These are phyloP conservation scores for Xylota sylvarum DNA, from an alignment of 2,888 invertebrate genomes.

Conservation along the genomic window DNA sequence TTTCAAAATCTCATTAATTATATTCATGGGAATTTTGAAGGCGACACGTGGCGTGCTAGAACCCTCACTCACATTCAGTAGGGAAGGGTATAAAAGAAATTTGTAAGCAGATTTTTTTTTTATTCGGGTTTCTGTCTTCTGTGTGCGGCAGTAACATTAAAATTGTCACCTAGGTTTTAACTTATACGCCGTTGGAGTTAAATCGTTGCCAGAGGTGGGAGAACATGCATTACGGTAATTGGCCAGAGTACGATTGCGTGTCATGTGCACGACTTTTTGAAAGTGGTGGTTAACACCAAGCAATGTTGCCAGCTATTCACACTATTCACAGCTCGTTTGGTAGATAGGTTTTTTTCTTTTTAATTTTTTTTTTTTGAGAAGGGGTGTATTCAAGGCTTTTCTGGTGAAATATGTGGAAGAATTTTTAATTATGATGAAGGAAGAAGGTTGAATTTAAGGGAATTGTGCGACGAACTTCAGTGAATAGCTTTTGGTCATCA, in stretches of 20 bases:
- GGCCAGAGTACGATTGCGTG: conserved; percentile 71
- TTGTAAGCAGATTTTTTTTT: conserved; percentile 68
- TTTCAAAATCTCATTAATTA: conserved; percentile 77
- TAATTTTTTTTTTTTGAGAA: neutral
- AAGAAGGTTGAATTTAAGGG: neutral
- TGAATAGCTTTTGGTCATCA: neutral
- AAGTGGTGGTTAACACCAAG: conserved; percentile 60
- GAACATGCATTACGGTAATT: conserved; percentile 74
- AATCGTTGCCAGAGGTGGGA: conserved; percentile 53
- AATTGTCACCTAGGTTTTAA: conserved; percentile 74
- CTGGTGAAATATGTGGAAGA: neutral
- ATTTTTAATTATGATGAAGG: neutral
- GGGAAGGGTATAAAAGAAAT: conserved; percentile 63
- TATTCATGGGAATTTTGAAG: conserved; percentile 75
- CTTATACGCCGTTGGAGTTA: conserved; percentile 52
- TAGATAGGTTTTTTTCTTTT: neutral
- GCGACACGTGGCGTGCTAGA: conserved; percentile 75
- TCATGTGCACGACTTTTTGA: conserved; percentile 55
- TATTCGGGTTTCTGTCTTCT: conserved; percentile 7
- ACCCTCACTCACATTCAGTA: conserved; percentile 13
- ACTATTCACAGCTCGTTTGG: conserved; percentile 32
- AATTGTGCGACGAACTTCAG: neutral
- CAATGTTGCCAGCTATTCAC: conserved; percentile 43
- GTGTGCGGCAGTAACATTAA: conserved; percentile 69
- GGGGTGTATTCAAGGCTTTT: neutral